These are phyloP conservation scores for Himalopsyche phryganea DNA, from an alignment of 1,140 invertebrate species.

Conservation along the genomic window DNA sequence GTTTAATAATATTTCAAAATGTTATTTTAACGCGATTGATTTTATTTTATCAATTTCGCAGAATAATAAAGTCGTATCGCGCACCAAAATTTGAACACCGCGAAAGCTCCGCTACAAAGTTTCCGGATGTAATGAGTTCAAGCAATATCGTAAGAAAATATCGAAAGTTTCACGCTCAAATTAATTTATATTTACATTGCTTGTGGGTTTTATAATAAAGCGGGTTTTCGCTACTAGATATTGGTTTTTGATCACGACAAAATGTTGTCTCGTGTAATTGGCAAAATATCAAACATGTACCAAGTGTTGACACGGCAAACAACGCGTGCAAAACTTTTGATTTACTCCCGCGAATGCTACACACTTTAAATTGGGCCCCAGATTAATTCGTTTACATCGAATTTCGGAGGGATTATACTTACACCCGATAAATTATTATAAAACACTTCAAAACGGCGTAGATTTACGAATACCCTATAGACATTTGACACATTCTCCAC, in stretches of 20 bases:
- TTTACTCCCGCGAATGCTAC: neutral
- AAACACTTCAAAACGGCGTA: too few species aligned
- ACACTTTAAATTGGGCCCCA: neutral
- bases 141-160: conserved; percentile 32
- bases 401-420: neutral
- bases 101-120: conserved; percentile 15
- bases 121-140: conserved; percentile 28
- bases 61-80: conserved; percentile 31
- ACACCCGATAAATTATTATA: too few species aligned
- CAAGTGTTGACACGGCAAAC: conserved; percentile 30
- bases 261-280: conserved; percentile 34
- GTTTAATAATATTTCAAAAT: too few species aligned
- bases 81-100: conserved; percentile 21
- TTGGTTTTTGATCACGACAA: conserved; percentile 33
- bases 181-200: conserved; percentile 33
- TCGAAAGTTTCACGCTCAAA: conserved; percentile 23
- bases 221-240: conserved; percentile 18
- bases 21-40: too few species aligned
- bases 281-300: conserved; percentile 33
- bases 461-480: too few species aligned
- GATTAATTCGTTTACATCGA: conserved; percentile 2
- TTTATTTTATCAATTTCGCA: conserved; percentile 10
- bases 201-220: conserved; percentile 25
- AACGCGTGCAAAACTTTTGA: conserved; percentile 20
- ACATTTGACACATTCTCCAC: too few species aligned